A percentile compares a stretch with the other conserved stretches of the same genome.
Conservation (phyloP, 2,888 invertebrate genomes). For the Caenorhabditis plicata region DNA sequence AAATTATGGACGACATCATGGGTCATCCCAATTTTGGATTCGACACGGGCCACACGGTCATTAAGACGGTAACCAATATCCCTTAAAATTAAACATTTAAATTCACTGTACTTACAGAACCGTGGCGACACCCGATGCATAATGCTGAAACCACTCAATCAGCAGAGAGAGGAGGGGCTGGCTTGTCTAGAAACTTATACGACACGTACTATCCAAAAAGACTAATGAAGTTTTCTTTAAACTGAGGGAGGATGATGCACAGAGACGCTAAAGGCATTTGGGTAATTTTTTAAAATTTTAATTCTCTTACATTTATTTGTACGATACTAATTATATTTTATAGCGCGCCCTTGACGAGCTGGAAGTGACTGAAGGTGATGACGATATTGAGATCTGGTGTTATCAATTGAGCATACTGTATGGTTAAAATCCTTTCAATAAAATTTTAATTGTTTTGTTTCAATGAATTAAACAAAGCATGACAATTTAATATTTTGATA, state of each 20-base stretch:
- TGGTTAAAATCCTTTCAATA: too few relatives aligned
- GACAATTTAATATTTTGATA: too few relatives aligned
- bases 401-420: too few relatives aligned
- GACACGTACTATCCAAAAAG: constrained; percentile 7
- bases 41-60: not conserved
- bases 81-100: too few relatives aligned
- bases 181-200: not conserved
- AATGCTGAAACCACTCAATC: not conserved
- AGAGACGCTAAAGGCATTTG: not conserved
- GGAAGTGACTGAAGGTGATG: not conserved
- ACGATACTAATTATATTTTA: too few relatives aligned
- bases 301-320: too few relatives aligned
- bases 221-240: not conserved
- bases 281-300: not conserved
- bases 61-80: not conserved
- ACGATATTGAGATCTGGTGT: constrained; percentile 2
- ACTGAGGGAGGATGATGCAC: not conserved
- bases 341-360: not conserved
- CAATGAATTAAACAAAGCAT: too few relatives aligned
- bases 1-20: not conserved
- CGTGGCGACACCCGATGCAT: not conserved
- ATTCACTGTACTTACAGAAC: too few relatives aligned
- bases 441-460: too few relatives aligned
- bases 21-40: constrained; percentile 1
- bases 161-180: not conserved